These are phyloP conservation scores for Megathymus violae DNA, from an alignment of 1,140 invertebrate genomes.

Conservation along the genomic window DNA sequence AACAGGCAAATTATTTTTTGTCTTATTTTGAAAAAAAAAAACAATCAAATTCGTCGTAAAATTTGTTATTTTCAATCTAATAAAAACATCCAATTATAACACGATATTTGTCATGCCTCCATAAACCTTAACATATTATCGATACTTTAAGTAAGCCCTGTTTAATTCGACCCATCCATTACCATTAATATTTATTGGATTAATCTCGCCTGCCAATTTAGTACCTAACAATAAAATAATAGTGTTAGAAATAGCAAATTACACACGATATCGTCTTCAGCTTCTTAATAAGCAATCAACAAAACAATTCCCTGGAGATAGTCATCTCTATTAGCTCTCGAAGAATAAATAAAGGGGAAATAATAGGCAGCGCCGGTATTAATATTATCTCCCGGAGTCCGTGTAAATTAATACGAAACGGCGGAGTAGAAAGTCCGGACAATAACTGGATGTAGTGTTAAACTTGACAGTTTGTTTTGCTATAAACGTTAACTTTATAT, in stretches of 20 bases:
- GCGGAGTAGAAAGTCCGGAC: conserved; percentile 43
- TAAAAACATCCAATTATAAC: neutral
- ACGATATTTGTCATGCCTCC: neutral
- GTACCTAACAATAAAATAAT: conserved; percentile 3
- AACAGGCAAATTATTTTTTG: too few species aligned
- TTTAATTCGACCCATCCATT: neutral
- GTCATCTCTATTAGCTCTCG: conserved; percentile 54
- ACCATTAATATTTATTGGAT: neutral
- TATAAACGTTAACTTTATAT: conserved; percentile 38
- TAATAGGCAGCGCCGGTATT: conserved; percentile 51
- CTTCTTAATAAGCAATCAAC: conserved; percentile 62
- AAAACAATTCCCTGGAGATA: conserved; percentile 58
- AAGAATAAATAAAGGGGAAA: conserved; percentile 56
- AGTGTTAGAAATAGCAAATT: conserved; percentile 3
- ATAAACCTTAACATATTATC: neutral
- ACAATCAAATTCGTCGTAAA: too few species aligned
- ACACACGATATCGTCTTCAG: conserved; percentile 25
- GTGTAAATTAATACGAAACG: conserved; percentile 60
- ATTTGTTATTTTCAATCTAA: too few species aligned
- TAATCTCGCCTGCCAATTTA: conserved; percentile 2
- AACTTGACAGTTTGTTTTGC: conserved; percentile 47
- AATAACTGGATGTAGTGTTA: conserved; percentile 57
- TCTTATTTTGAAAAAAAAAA: too few species aligned
- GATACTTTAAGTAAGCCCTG: neutral
- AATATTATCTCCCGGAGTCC: conserved; percentile 52